Conservation (phyloP, 2,888 invertebrate species). For the Sinodicranocentrus sp. region DNA sequence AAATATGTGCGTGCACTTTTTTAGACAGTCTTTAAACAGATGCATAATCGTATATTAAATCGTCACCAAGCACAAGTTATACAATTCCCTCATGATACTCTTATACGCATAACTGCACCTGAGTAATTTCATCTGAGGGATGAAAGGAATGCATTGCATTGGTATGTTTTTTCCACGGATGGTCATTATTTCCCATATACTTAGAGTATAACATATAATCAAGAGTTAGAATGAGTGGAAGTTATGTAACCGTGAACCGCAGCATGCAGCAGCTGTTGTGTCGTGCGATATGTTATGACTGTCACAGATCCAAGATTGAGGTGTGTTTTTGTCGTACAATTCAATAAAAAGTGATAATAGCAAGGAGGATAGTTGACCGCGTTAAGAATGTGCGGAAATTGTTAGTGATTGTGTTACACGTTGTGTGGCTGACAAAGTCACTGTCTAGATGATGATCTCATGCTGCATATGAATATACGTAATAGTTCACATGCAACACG, state of each 20-base stretch:
- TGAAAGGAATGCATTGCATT: too few relatives aligned
- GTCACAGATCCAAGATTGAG: not conserved
- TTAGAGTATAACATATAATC: too few relatives aligned
- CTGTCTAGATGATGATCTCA: conserved; percentile 9
- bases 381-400: conserved; percentile 42
- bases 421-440: conserved; percentile 32
- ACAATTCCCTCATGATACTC: not conserved
- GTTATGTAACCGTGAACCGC: too few relatives aligned
- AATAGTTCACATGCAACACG: not conserved
- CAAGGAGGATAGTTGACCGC: conserved; percentile 1
- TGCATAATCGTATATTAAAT: conserved; percentile 42
- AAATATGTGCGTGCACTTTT: conserved; percentile 70
- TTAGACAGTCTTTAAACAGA: conserved; percentile 36
- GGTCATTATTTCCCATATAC: too few relatives aligned
- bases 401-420: not conserved
- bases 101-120: too few relatives aligned
- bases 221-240: too few relatives aligned
- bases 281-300: not conserved
- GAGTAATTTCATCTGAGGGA: too few relatives aligned
- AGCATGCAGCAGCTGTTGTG: conserved; percentile 20
- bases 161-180: too few relatives aligned
- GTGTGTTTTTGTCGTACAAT: conserved; percentile 10
- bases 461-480: not conserved
- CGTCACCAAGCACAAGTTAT: conserved; percentile 29
- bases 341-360: conserved; percentile 6